Conservation (phyloP, 2,113 vertebrate genomes). For the Psilopogon haemacephalus region DNA sequence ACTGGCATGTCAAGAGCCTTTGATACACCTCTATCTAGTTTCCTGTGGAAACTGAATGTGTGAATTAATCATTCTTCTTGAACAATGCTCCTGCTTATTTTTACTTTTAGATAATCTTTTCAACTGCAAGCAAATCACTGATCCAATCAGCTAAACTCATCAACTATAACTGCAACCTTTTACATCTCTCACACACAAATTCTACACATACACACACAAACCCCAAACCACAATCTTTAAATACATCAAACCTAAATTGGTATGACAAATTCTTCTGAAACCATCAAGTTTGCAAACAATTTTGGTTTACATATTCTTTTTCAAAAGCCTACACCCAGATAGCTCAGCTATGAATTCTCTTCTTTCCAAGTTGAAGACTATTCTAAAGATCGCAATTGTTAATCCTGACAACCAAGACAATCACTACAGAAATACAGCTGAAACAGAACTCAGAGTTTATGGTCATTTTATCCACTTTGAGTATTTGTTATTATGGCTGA, state of each 20-base stretch:
- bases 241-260: neutral
- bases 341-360: neutral
- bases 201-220: neutral
- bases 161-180: neutral
- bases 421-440: neutral
- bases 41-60: neutral
- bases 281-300: neutral
- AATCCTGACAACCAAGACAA: neutral
- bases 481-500: neutral
- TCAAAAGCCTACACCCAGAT: neutral
- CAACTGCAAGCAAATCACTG: neutral
- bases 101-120: neutral
- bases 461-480: neutral
- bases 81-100: neutral
- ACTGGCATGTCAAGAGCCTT: neutral
- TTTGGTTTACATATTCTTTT: neutral
- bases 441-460: neutral
- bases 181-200: neutral
- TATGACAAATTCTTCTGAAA: neutral
- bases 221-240: neutral
- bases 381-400: neutral
- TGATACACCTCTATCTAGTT: neutral
- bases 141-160: neutral
- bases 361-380: neutral
- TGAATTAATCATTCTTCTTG: neutral